A percentile compares a stretch with the other conserved stretches of the same genome.
phyloP scores from a whole-genome alignment of 1,140 invertebrate genomes.

The Calephelis virginiensis region DNA sequence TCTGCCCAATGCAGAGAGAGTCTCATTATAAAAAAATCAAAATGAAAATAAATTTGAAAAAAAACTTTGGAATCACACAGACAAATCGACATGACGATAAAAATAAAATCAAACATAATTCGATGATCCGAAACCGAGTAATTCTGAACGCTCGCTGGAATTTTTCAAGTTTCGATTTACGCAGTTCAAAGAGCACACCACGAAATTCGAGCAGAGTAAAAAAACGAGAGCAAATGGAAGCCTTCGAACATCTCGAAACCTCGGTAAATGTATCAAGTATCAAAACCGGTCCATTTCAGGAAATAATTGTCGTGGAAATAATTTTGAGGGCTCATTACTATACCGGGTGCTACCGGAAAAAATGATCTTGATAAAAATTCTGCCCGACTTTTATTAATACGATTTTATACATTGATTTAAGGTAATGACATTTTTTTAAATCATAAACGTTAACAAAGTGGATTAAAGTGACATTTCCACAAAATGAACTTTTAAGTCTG shows the following conservation, averaged over 20 bases:
- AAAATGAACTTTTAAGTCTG: not conserved
- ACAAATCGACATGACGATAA: constrained; percentile 44
- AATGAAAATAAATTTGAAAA: not conserved
- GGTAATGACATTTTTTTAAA: constrained; percentile 1
- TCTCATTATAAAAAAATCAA: not conserved
- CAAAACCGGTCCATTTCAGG: constrained; percentile 34
- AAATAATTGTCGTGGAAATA: constrained; percentile 29
- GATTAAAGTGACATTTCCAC: not conserved
- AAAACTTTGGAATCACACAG: constrained; percentile 31
- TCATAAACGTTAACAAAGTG: constrained; percentile 1
- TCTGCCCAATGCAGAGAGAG: too few species aligned
- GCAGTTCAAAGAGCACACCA: constrained; percentile 64
- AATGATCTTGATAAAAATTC: constrained; percentile 11
- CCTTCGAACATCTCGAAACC: constrained; percentile 30
- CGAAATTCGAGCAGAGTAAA: constrained; percentile 54
- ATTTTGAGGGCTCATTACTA: constrained; percentile 19
- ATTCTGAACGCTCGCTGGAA: constrained; percentile 21
- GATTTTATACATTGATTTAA: constrained; percentile 8
- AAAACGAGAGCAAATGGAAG: constrained; percentile 35
- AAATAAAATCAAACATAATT: constrained; percentile 37
- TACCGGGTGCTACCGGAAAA: constrained; percentile 16
- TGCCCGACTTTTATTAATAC: constrained; percentile 16
- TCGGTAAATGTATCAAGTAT: constrained; percentile 32
- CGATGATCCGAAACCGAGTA: constrained; percentile 39
- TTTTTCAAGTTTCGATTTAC: constrained; percentile 58